Evolutionary conservation across 2,888 invertebrate genomes (phyloP).

Genomic region (Caenorhabditis auriculariae): DNA sequence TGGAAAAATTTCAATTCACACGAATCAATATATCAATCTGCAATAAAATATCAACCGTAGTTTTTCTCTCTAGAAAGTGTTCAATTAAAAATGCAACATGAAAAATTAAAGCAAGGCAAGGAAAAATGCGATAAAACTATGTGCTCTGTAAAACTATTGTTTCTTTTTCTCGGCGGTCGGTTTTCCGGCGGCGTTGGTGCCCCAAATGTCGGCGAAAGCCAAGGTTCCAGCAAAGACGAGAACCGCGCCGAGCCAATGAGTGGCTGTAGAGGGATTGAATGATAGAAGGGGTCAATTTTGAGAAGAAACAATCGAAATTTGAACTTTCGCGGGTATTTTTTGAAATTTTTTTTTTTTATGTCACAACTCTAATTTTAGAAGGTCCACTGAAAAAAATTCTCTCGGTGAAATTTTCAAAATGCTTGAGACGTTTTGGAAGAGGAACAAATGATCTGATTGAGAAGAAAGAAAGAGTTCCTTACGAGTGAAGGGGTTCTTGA

Average conservation of each 20-base stretch:
- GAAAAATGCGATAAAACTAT: background rate
- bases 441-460: too few species aligned
- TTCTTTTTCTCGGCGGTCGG: slow-evolving; percentile 27
- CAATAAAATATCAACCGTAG: too few species aligned
- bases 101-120: background rate
- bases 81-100: too few species aligned
- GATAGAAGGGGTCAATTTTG: background rate
- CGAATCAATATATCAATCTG: too few species aligned
- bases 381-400: background rate
- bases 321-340: background rate
- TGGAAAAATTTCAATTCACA: too few species aligned
- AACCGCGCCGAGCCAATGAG: slow-evolving; percentile 39
- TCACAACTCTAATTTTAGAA: background rate
- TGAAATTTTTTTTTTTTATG: background rate
- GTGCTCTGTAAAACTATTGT: slow-evolving; percentile 1
- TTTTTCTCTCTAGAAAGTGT: too few species aligned
- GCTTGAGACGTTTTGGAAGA: too few species aligned
- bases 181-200: slow-evolving; percentile 8
- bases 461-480: slow-evolving; percentile 60
- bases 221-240: slow-evolving; percentile 90
- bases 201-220: slow-evolving; percentile 78
- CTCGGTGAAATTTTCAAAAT: too few species aligned
- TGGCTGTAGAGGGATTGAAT: too few species aligned
- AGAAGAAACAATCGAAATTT: background rate
- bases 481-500: slow-evolving; percentile 86